Evolutionary conservation across 2,113 vertebrate genomes (phyloP).

Genomic region (Narcine bancroftii): DNA sequence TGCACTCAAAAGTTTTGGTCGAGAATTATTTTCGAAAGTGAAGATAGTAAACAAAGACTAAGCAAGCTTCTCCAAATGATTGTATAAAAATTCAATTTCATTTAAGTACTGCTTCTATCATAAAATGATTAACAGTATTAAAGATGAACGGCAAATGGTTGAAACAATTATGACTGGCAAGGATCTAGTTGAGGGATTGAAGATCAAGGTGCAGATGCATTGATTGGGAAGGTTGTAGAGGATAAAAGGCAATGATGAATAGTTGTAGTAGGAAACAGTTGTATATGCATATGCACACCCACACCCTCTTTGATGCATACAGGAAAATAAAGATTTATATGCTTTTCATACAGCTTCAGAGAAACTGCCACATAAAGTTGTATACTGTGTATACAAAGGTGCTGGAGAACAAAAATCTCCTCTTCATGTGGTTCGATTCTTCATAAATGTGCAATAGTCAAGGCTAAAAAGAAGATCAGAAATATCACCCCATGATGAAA

Average conservation of each 20-base stretch:
- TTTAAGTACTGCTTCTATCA: background rate
- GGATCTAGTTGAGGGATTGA: background rate
- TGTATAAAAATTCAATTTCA: background rate
- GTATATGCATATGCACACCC: no score
- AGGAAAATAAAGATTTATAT: no score
- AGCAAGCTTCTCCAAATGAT: background rate
- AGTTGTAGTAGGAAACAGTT: no score
- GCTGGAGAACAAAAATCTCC: background rate
- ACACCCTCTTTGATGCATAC: no score
- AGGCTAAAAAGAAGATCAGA: conserved; percentile 13
- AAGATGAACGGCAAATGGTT: background rate
- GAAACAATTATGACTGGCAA: background rate
- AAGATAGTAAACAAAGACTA: background rate
- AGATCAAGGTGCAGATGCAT: background rate
- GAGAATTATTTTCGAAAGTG: background rate
- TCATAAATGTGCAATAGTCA: conserved; percentile 21
- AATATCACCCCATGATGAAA: background rate
- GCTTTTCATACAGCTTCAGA: background rate
- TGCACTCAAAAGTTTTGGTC: background rate
- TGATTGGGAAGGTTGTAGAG: background rate
- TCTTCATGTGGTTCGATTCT: background rate
- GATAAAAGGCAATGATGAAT: no score
- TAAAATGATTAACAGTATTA: background rate
- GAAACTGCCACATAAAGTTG: background rate
- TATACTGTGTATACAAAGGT: background rate